Percentiles rank a stretch among this genome's conserved stretches.
Conservation (phyloP, 2,797 vertebrate genomes). For the Myripristis murdjan region DNA sequence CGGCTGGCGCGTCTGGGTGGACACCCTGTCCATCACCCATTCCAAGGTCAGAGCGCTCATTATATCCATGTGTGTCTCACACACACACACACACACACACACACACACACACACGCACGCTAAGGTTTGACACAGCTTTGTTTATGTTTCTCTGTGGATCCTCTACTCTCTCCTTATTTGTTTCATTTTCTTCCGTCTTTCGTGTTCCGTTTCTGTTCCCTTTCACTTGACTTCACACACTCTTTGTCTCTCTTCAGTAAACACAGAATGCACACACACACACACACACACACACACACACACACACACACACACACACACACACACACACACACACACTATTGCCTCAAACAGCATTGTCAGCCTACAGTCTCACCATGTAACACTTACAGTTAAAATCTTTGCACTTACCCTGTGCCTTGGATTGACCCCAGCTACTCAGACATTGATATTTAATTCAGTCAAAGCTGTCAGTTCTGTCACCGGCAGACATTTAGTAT, state of each 20-base stretch:
- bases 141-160: conserved; percentile 53
- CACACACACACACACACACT: conserved; percentile 11
- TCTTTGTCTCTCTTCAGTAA: conserved; percentile 33
- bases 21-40: conserved; percentile 98
- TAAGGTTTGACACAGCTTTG: conserved; percentile 31
- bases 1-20: conserved; percentile 99
- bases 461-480: conserved; percentile 51
- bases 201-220: conserved; percentile 10
- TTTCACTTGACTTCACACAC: conserved; percentile 36
- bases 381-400: conserved; percentile 28
- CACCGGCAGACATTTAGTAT: conserved; percentile 50
- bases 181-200: conserved; percentile 25
- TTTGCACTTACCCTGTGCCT: conserved; percentile 33
- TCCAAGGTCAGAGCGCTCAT: conserved; percentile 92
- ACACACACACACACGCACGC: not conserved
- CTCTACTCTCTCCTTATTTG: conserved; percentile 35
- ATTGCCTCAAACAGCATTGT: conserved; percentile 28
- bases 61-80: conserved; percentile 37
- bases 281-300: conserved; percentile 6
- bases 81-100: conserved; percentile 25
- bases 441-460: conserved; percentile 34
- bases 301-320: not conserved
- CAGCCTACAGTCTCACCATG: conserved; percentile 49
- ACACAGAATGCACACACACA: conserved; percentile 2
- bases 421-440: conserved; percentile 27